Evolutionary conservation across 2,888 invertebrate genomes (phyloP), one percentile per base, ranked within the genome.

Genomic region (Scaptomyza reducta): DNA sequence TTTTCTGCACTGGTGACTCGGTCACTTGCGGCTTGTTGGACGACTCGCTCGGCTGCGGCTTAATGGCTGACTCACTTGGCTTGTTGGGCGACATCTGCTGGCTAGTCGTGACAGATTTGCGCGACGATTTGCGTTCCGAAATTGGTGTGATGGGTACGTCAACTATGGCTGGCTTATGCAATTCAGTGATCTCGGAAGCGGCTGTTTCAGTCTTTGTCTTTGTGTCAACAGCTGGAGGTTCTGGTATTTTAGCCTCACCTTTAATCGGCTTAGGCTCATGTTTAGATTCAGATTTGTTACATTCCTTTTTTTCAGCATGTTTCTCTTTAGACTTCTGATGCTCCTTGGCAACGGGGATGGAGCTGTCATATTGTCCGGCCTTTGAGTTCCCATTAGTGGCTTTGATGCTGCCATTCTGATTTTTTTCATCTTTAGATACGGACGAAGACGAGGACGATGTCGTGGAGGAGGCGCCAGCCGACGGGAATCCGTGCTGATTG

Each of bases 321-420:
- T 78, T 78, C 3, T 81, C 77, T 38, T 78, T 72, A 4, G 53
- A 1, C 13, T 81, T 81, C 5, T 33, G 50, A 6, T 70, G 76
- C 1, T 78, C 79, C 55, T 86, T 86, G 22, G 41, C 41, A 10
- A 65, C 55, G 18, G 49, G 49, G 2, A 22, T 62, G 3, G 68
- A 40, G 46, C 29, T 68, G 13, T 72, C 67, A 40, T 79, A 74
- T 53, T 87, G 87, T 2, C 84, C 16, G 1, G 54, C 38, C 45
- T 85, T 89, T 63, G 67, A 75, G 59, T 74, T 85, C 47, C 69
- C 75, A 51, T 67, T 79, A 14, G 70, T 18, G 22, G 82, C 64
- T 38, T 77, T 90, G 29, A 53, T 69, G 22, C 71, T 78, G 9
- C 90, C 89, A 60, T 90, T 91, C 38, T 84, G 87, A 22, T 41